phyloP scores from a whole-genome alignment of 2,797 vertebrate genomes.

The Sebastes matsubarae region DNA sequence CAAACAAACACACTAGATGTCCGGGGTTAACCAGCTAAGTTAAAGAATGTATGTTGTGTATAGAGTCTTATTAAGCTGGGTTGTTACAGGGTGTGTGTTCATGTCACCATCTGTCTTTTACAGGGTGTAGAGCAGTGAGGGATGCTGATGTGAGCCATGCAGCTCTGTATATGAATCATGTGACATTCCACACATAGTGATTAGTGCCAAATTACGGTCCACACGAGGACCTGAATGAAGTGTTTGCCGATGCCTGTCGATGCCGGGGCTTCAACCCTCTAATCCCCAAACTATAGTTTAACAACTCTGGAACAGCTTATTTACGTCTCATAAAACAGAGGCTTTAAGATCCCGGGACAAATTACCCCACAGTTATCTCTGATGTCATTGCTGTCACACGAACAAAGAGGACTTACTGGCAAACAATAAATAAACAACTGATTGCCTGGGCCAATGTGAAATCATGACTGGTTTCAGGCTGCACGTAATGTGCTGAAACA shows the following conservation, averaged over 20 bases:
- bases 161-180: constrained; percentile 60
- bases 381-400: constrained; percentile 32
- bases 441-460: background rate
- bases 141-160: constrained; percentile 53
- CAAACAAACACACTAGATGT: background rate
- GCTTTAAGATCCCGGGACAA: constrained; percentile 49
- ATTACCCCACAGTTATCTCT: constrained; percentile 48
- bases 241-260: constrained; percentile 66
- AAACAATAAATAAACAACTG: constrained; percentile 14
- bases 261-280: constrained; percentile 36
- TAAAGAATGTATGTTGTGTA: constrained; percentile 31
- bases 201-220: constrained; percentile 68
- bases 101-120: constrained; percentile 70
- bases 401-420: constrained; percentile 15
- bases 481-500: background rate
- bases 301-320: constrained; percentile 50
- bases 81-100: constrained; percentile 22
- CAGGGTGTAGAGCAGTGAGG: constrained; percentile 55
- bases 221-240: constrained; percentile 57
- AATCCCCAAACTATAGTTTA: constrained; percentile 60
- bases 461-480: background rate
- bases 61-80: constrained; percentile 40
- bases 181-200: constrained; percentile 68
- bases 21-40: constrained; percentile 1
- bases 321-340: constrained; percentile 50